A percentile compares a stretch with the other conserved stretches of the same genome.
phyloP scores from a whole-genome alignment of 2,113 vertebrate species.

The Lipotes vexillifer region DNA sequence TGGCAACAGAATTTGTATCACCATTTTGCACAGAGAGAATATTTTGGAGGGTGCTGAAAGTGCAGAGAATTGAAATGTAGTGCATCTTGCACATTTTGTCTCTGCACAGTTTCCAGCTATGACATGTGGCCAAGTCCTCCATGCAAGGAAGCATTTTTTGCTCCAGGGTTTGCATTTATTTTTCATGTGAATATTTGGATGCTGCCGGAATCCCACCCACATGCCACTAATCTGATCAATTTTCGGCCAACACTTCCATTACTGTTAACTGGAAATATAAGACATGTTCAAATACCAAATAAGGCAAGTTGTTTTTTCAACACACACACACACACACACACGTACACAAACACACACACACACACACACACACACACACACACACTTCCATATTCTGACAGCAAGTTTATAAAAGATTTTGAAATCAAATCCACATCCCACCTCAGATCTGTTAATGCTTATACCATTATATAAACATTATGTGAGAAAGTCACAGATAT shows the following conservation, averaged over 20 bases:
- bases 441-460: slow-evolving; percentile 1
- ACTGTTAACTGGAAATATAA: slow-evolving; percentile 36
- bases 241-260: slow-evolving; percentile 33
- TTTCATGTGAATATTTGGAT: slow-evolving; percentile 42
- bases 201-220: slow-evolving; percentile 30
- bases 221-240: slow-evolving; percentile 41
- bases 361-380: neutral
- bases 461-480: slow-evolving; percentile 10
- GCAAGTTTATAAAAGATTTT: slow-evolving; percentile 25
- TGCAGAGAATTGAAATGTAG: neutral
- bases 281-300: slow-evolving; percentile 34
- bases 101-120: neutral
- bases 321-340: neutral
- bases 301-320: neutral
- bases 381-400: neutral
- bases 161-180: slow-evolving; percentile 26
- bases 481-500: neutral
- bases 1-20: neutral
- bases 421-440: neutral
- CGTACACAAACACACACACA: neutral
- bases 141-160: slow-evolving; percentile 2
- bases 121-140: neutral
- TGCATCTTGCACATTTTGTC: neutral
- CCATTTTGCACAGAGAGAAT: slow-evolving; percentile 11
- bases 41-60: neutral